Conservation (phyloP, 2,797 vertebrate species). For the Chelon auratus region DNA sequence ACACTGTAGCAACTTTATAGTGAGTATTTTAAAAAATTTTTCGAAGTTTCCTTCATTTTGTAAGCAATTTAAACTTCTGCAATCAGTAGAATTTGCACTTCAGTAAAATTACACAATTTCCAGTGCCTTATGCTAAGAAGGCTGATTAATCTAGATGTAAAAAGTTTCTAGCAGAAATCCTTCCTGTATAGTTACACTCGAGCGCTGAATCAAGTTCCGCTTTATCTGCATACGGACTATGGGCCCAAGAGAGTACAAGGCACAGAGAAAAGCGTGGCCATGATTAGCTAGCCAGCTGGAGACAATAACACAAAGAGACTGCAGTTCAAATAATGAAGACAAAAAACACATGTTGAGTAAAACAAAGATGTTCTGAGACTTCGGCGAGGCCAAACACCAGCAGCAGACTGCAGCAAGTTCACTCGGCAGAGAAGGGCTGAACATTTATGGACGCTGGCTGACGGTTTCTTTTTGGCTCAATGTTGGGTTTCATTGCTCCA, state of each 20-base stretch:
- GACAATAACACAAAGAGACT: constrained; percentile 36
- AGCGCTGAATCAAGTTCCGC: constrained; percentile 23
- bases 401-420: constrained; percentile 37
- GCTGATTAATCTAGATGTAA: constrained; percentile 43
- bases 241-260: constrained; percentile 30
- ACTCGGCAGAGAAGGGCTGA: constrained; percentile 35
- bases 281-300: constrained; percentile 43
- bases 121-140: constrained; percentile 43
- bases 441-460: constrained; percentile 40
- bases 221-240: constrained; percentile 31
- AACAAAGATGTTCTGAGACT: constrained; percentile 36
- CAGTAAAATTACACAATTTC: constrained; percentile 40
- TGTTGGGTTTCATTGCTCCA: constrained; percentile 57
- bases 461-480: constrained; percentile 47
- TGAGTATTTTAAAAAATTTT: too few species aligned
- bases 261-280: constrained; percentile 22
- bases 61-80: constrained; percentile 40
- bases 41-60: constrained; percentile 36
- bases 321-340: constrained; percentile 40
- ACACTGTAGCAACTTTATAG: background rate
- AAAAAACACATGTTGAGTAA: constrained; percentile 23
- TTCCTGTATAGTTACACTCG: constrained; percentile 17
- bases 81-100: constrained; percentile 51
- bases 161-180: constrained; percentile 27
- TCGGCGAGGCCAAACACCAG: constrained; percentile 41